These are phyloP conservation scores for Diglossa cyanea DNA, from an alignment of 2,797 vertebrate species.

Conservation along the genomic window DNA sequence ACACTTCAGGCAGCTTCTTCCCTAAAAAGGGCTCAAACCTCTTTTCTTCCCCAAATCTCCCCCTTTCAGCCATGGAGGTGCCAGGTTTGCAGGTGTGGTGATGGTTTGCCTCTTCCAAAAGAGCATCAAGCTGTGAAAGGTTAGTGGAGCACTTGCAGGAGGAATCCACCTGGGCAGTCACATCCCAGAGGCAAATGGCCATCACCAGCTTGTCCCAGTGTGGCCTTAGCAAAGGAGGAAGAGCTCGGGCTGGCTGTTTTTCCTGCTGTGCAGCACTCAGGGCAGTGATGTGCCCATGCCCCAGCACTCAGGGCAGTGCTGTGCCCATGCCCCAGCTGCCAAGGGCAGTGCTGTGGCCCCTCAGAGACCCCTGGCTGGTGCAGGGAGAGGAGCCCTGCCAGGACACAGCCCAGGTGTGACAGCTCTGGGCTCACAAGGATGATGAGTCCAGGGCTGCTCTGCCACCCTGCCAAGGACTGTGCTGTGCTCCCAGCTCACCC, in stretches of 20 bases:
- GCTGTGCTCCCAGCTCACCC: neutral
- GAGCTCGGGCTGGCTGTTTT: neutral
- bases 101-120: neutral
- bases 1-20: neutral
- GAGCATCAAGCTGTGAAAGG: neutral
- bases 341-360: neutral
- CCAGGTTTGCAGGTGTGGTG: neutral
- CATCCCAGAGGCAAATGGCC: accelerated
- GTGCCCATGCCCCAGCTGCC: accelerated
- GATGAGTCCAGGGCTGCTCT: accelerated
- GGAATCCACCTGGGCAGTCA: neutral
- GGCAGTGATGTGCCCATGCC: too few species aligned
- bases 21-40: neutral
- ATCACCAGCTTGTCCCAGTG: too few species aligned
- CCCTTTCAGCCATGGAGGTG: neutral
- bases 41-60: neutral
- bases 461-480: neutral
- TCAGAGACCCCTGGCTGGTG: neutral
- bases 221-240: accelerated
- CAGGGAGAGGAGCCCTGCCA: neutral
- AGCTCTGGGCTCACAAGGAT: neutral
- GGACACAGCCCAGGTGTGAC: neutral
- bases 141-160: neutral
- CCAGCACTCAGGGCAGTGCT: neutral
- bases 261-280: neutral